A percentile compares a stretch with the other conserved stretches of the same genome.
phyloP scores from a whole-genome alignment of 2,113 vertebrate genomes.

The Istiophorus platypterus region DNA sequence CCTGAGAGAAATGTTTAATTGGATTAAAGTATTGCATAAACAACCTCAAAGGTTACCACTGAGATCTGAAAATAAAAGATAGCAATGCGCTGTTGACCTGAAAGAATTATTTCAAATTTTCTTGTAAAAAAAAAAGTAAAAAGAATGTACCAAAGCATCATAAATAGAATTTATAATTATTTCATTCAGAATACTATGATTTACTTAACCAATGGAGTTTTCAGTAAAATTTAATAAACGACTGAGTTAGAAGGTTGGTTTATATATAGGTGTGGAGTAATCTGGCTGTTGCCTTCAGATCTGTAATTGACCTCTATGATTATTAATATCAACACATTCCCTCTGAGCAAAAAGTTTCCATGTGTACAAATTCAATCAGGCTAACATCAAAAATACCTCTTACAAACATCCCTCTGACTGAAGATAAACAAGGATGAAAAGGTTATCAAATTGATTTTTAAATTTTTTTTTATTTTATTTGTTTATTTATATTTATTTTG shows the following conservation, averaged over 20 bases:
- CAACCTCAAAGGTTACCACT: too few relatives aligned
- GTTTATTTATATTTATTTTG: too few relatives aligned
- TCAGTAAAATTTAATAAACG: not conserved
- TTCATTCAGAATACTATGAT: too few relatives aligned
- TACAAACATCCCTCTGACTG: not conserved
- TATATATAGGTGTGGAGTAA: not conserved
- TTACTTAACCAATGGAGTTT: not conserved
- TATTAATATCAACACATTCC: not conserved
- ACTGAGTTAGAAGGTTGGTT: not conserved
- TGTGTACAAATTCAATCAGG: not conserved
- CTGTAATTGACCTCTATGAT: not conserved
- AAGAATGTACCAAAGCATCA: too few relatives aligned
- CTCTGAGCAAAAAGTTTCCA: not conserved
- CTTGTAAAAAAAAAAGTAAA: too few relatives aligned
- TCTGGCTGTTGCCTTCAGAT: not conserved
- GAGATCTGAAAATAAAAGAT: too few relatives aligned
- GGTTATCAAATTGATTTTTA: slow-evolving; percentile 15
- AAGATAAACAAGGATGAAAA: slow-evolving; percentile 5
- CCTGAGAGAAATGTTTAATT: too few relatives aligned
- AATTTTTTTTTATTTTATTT: too few relatives aligned
- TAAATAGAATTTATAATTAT: too few relatives aligned
- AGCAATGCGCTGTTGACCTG: too few relatives aligned
- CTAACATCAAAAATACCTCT: not conserved
- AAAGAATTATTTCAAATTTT: too few relatives aligned
- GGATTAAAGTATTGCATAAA: too few relatives aligned